A percentile compares a stretch with the other conserved stretches of the same genome.
Conservation (phyloP, 2,113 vertebrate species). For the Paradisaea rubra region DNA sequence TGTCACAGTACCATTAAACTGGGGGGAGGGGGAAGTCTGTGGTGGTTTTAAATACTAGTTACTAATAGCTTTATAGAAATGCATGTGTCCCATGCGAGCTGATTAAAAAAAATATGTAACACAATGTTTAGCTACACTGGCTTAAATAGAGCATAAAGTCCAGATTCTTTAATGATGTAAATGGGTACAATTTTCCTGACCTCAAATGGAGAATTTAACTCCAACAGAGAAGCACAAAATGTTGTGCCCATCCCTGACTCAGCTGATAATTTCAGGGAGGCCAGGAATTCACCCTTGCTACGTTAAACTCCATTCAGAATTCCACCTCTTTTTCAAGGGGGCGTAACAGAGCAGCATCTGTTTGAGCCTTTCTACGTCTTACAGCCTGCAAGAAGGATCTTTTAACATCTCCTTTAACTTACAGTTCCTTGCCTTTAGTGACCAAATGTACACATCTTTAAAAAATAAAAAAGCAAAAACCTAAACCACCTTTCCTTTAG, state of each 20-base stretch:
- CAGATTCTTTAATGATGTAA: background rate
- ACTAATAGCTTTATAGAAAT: background rate
- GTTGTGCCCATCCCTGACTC: background rate
- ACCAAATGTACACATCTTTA: background rate
- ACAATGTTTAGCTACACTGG: background rate
- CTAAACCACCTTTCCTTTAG: background rate
- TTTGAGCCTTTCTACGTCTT: background rate
- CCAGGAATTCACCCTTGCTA: background rate
- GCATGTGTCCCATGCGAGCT: background rate
- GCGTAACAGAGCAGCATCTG: constrained; percentile 15
- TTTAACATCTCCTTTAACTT: background rate
- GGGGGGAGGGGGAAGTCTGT: background rate
- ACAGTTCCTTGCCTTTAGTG: background rate
- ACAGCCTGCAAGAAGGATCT: background rate
- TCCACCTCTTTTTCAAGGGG: background rate
- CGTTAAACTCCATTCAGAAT: background rate
- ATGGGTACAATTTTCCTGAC: background rate
- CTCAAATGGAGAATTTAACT: background rate
- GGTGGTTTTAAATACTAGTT: background rate
- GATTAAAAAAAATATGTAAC: background rate
- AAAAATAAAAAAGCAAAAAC: background rate
- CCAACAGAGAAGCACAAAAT: background rate
- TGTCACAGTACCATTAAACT: constrained; percentile 24
- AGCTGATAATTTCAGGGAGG: background rate
- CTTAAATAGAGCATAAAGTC: background rate